Evolutionary conservation across 37 sponge, comb jelly and placozoan species (phyloP), one percentile per base, ranked within the genome.

Genomic region (Cladorhizidae sp.): DNA sequence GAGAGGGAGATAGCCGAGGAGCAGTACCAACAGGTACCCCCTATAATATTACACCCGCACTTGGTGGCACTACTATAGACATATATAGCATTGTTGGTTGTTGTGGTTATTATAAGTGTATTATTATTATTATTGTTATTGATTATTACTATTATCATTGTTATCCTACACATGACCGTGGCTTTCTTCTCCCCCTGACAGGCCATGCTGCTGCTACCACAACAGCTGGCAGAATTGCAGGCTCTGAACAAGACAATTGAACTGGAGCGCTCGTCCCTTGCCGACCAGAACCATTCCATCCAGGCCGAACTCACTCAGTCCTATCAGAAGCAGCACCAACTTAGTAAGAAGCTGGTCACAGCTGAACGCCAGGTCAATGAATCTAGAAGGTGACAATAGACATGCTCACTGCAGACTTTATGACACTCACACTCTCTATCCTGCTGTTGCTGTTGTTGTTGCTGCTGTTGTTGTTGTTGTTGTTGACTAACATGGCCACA

Each of bases 201-300:
- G 79, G 49, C 11, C 39, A 20, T 70, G 31, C 72, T 70, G 37
- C 36, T 28, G 14, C 57, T 40, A 31, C 54, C 70, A 29, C 41
- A 56, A 23, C 69, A 84, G 42, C 41, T 84, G 26, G 77, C 77
- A 23, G 77, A 84, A 42, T 32, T 54, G 1, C 69, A 83, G 64
- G 75, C 89, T 1, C 28, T 59, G 1, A 40, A 51, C 75, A 77
- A 78, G 35, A 77, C 83, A 33, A 52, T 73, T 28, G 79, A 85
- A 64, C 22, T 67, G 33, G 84, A 84, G 31, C 45, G 70, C 32
- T 67, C 77, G 12, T 69, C 84, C 50, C 70, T 69, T 58, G 31
- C 41, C 12, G 40, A 28, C 17, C 84, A 84, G 69, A 31, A 65
- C 25, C 26, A 68, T n/a, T 29, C 58, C 3, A n/a, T 84, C 1